Conservation (phyloP, 2,113 vertebrate genomes). For the Catharus minimus region DNA sequence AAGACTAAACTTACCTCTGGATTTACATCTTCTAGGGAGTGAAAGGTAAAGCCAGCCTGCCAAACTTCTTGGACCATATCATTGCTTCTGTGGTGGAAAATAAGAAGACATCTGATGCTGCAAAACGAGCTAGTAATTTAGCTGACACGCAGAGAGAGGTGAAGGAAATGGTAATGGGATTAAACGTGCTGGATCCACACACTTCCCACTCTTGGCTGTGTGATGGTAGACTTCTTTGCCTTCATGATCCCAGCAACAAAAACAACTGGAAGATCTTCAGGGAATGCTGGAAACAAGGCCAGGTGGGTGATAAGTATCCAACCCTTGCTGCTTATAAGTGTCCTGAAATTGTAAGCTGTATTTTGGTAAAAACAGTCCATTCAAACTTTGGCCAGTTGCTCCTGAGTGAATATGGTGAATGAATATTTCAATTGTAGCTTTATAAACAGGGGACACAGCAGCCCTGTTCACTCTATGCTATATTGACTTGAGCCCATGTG, state of each 20-base stretch:
- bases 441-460: not conserved
- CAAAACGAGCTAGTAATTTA: slow-evolving; percentile 78
- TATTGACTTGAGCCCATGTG: not conserved
- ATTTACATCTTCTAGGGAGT: slow-evolving; percentile 79
- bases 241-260: slow-evolving; percentile 95
- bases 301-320: slow-evolving; percentile 76
- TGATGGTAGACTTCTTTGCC: slow-evolving; percentile 94
- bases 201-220: slow-evolving; percentile 98
- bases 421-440: not conserved
- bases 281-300: slow-evolving; percentile 99
- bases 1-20: not conserved
- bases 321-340: not conserved
- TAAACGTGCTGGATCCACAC: slow-evolving; percentile 95
- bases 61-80: slow-evolving; percentile 97
- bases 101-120: slow-evolving; percentile 90
- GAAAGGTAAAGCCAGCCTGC: slow-evolving; percentile 92
- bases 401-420: not conserved
- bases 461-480: not conserved
- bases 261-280: slow-evolving; percentile 99
- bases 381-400: not conserved
- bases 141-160: slow-evolving; percentile 83
- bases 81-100: slow-evolving; percentile 99
- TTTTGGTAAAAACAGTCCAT: not conserved
- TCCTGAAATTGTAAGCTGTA: not conserved
- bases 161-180: slow-evolving; percentile 92